phyloP scores from a whole-genome alignment of 2,113 vertebrate genomes.

The Elaphurus davidianus region DNA sequence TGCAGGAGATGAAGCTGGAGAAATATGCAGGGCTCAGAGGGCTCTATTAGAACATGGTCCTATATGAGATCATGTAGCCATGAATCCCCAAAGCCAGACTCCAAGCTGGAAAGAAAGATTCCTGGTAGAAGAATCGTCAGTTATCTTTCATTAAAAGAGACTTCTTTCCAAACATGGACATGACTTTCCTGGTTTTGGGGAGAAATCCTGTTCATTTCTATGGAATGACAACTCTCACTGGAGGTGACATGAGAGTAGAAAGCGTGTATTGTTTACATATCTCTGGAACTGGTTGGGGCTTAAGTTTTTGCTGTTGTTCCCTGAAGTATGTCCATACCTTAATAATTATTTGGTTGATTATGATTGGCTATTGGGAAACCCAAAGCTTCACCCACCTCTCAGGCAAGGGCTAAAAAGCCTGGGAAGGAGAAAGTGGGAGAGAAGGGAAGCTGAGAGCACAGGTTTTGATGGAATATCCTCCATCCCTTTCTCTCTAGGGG shows the following conservation, averaged over 20 bases:
- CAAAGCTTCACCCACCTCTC: background rate
- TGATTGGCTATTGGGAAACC: background rate
- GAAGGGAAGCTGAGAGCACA: background rate
- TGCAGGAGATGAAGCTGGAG: background rate
- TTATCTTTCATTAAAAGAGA: background rate
- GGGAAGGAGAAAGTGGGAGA: background rate
- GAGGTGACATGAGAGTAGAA: background rate
- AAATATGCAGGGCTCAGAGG: background rate
- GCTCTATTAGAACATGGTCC: background rate
- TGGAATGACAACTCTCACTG: background rate
- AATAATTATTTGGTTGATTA: background rate
- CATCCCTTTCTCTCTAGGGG: conserved; percentile 76
- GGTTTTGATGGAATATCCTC: background rate
- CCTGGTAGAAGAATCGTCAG: background rate
- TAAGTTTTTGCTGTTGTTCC: background rate
- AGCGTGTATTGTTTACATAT: background rate
- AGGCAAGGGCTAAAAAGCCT: background rate
- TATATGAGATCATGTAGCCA: background rate
- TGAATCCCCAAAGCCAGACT: background rate
- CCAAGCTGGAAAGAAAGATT: background rate
- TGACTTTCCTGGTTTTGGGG: background rate
- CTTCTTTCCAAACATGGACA: background rate
- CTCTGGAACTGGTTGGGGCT: background rate
- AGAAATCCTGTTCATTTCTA: background rate
- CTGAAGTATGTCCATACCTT: background rate